Evolutionary conservation across 2,888 invertebrate genomes (phyloP), one percentile per base, ranked within the genome.

Genomic region (Stegana nigrithorax): DNA sequence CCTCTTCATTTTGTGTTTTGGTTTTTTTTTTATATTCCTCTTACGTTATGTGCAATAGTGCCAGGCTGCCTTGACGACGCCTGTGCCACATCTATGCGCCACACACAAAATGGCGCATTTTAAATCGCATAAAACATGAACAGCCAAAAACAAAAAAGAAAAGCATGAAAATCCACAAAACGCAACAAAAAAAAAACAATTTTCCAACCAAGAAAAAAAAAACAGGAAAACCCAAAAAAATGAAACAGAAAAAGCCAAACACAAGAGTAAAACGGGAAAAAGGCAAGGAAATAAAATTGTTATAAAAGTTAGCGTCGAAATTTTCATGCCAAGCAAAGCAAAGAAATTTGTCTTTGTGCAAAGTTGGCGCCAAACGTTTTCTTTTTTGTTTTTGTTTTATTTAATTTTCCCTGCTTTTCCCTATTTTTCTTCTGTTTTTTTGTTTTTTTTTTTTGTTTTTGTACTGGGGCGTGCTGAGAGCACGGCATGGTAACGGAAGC

Each of bases 41-140:
- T n/a, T n/a, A n/a, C n/a, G n/a, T n/a, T n/a, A n/a, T n/a, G n/a
- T n/a, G n/a, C n/a, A n/a, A n/a, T n/a, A n/a, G n/a, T n/a, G n/a
- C n/a, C n/a, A n/a, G n/a, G n/a, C n/a, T n/a, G n/a, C n/a, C n/a
- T n/a, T 1, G 12, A 17, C 26, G n/a, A 29, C 45, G 27, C 23
- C 19, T 6, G 17, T 7, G 21, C 29, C 39, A n/a, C 32, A 39
- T 47, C 29, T 36, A 57, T 70, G 66, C 50, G 71, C 70, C 73
- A 80, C 80, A 80, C 80, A 71, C 69, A 80, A 76, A 76, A 76
- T 76, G 76, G 76, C 76, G 76, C 76, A 78, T 80, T 76, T 76
- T 76, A 80, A 80, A 80, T 53, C 64, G 60, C 64, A 25, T 5
- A 23, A 23, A 14, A 17, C 14, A 42, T 12, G 10, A 12, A 17